phyloP scores from a whole-genome alignment of 2,888 invertebrate genomes.

The Penaeus monodon region DNA sequence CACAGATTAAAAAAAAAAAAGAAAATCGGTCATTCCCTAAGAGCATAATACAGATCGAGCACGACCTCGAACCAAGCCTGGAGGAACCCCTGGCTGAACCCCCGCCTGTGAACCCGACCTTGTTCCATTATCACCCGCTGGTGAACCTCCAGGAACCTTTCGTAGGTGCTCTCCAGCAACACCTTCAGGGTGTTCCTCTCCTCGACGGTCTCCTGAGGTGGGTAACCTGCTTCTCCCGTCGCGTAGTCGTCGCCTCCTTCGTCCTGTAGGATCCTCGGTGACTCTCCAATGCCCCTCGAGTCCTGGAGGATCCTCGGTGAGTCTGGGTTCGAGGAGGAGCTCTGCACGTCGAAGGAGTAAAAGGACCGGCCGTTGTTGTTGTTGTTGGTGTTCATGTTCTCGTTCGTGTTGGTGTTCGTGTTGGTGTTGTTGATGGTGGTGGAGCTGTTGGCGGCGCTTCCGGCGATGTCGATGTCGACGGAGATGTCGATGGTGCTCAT shows the following conservation, averaged over 20 bases:
- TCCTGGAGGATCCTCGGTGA: not conserved
- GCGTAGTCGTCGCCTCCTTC: not conserved
- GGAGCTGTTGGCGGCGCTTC: slow-evolving; percentile 16
- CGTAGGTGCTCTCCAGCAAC: not conserved
- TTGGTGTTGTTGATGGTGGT: slow-evolving; percentile 25
- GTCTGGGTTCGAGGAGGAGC: not conserved
- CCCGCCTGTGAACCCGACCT: not conserved
- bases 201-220: not conserved
- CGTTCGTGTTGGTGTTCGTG: slow-evolving; percentile 33
- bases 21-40: not conserved
- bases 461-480: slow-evolving; percentile 40
- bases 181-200: not conserved
- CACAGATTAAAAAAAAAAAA: not conserved
- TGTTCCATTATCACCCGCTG: not conserved
- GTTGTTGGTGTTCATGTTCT: not conserved
- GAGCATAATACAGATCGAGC: not conserved
- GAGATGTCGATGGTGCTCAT: slow-evolving; percentile 49
- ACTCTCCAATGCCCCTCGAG: not conserved
- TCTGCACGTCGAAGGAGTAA: no score
- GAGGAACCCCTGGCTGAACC: slow-evolving; percentile 4
- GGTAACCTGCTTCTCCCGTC: not conserved
- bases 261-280: not conserved
- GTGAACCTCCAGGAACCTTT: slow-evolving; percentile 7
- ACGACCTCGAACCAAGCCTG: slow-evolving; percentile 28
- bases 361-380: no score